Evolutionary conservation across 92 coral and sea anemone species (phyloP), one percentile per base, ranked within the genome.

Genomic region (Porites cylindrica): DNA sequence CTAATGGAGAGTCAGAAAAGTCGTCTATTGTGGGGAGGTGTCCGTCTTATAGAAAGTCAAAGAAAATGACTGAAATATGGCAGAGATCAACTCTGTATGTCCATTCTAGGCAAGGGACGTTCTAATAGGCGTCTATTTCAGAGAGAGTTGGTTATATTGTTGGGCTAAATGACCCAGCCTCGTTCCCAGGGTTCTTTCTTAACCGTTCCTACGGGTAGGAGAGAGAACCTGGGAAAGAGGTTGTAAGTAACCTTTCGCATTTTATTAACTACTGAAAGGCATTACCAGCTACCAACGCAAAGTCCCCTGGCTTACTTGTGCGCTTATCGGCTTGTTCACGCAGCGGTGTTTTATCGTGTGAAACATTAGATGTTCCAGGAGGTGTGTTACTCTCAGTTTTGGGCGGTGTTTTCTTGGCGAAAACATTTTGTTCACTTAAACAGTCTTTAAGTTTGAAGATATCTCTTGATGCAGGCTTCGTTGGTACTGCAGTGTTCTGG

Each of bases 391-490:
- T 21, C 20, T 51, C 23, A 4, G 8, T 10, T 29, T 38, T 38
- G 8, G 2, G n/a, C 23, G 58, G 29, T 71, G 63, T 51, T 83
- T 65, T 32, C 24, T 20, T 21, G 6, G 54, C 50, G 77, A 23
- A 12, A 17, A 58, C 13, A 13, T 66, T 67, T 68, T n/a, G 32
- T 65, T 85, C 68, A 59, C 18, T 19, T 24, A 77, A 16, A 59
- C 80, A 65, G 56, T 16, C 38, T 58, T 10, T 1, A 9, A 65
- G 59, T 51, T 85, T 73, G 20, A 90, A 87, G 16, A 16, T 18
- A 61, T 80, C 75, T 21, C 63, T 67, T n/a, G 90, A 85, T 7
- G 83, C 90, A 23, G 78, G 83, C 51, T 67, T 65, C 8, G 93
- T 80, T 18, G 83, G 80, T 66, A 60, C 75, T 80, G 93, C 90